Evolutionary conservation across 2,888 invertebrate species (phyloP), one percentile per base, ranked within the genome.

Genomic region (Drosophila conformis): DNA sequence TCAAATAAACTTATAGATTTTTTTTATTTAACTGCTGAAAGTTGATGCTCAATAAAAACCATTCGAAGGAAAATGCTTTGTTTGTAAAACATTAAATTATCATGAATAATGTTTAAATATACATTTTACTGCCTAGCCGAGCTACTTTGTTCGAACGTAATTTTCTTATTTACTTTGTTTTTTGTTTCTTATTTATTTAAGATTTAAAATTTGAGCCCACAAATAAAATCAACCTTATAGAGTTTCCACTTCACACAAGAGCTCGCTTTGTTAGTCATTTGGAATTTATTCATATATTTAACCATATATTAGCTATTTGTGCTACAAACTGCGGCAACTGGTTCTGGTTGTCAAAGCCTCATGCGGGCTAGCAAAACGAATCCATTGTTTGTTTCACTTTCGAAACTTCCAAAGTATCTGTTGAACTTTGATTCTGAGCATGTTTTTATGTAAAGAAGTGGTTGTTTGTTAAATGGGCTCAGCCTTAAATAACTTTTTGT

Each of bases 331-430:
- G 25, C 21, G 51, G 4, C 70, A 76, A 80, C 59, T 65, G 76
- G 61, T 76, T 77, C 42, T 65, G 65, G 53, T 56, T 54, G 36
- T 56, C 27, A 48, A 66, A 77, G 66, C 70, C 66, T 66, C 59
- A 71, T 70, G 74, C 57, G 49, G 62, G 31, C 75, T n/a, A 65
- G 68, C 49, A 62, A 65, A 59, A 51, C 52, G 35, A 27, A 63
- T 48, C 53, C 58, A 78, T 69, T 78, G 61, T 76, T 73, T 73
- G 58, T 79, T 62, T 40, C 51, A 58, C 53, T 21, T 56, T 33
- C 18, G 56, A 59, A 21, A 25, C 21, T 46, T 78, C 56, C n/a
- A 33, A 72, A 54, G 59, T 36, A 56, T 53, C 13, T 61, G 42
- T 29, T 68, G 18, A 68, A 64, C 63, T 36, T 62, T 46, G 27